A percentile compares a stretch with the other conserved stretches of the same genome.
Conservation (phyloP, 1,140 invertebrate species). For the Lysiphlebus fabarum region DNA sequence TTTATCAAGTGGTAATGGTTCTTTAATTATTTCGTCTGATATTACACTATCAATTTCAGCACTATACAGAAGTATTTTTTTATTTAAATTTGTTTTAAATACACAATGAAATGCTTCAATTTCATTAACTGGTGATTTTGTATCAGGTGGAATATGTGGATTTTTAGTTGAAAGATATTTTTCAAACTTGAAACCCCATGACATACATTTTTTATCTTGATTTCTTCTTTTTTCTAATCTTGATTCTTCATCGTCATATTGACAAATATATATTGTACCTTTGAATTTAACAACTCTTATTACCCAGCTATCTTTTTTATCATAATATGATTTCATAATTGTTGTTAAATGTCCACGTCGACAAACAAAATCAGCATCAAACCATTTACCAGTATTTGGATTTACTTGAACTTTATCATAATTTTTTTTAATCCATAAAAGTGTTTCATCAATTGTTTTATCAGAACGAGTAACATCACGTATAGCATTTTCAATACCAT, state of each 20-base stretch:
- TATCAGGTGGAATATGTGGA: slow-evolving; percentile 39
- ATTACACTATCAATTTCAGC: slow-evolving; percentile 65
- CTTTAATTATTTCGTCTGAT: slow-evolving; percentile 37
- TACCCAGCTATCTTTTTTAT: slow-evolving; percentile 61
- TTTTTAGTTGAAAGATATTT: slow-evolving; percentile 67
- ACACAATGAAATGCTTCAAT: slow-evolving; percentile 63
- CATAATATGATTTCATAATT: slow-evolving; percentile 67
- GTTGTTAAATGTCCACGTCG: slow-evolving; percentile 67
- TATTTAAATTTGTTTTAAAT: slow-evolving; percentile 53
- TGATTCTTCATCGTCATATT: slow-evolving; percentile 62
- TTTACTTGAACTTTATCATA: slow-evolving; percentile 39
- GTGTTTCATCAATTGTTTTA: slow-evolving; percentile 48
- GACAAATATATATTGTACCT: slow-evolving; percentile 69
- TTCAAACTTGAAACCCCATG: slow-evolving; percentile 83
- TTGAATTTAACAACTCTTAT: slow-evolving; percentile 64
- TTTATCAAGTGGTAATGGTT: slow-evolving; percentile 39
- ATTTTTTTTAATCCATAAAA: slow-evolving; percentile 55
- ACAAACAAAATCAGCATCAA: slow-evolving; percentile 63
- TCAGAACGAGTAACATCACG: slow-evolving; percentile 39
- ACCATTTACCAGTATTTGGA: slow-evolving; percentile 27
- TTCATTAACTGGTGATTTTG: slow-evolving; percentile 60
- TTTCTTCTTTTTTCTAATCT: slow-evolving; percentile 43
- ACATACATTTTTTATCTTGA: slow-evolving; percentile 57
- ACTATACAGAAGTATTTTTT: slow-evolving; percentile 58
- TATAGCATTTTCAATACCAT: slow-evolving; percentile 45